Percentiles rank a stretch among this genome's conserved stretches.
Evolutionary conservation across 2,113 vertebrate species (phyloP).

Genomic region (Heloderma charlesbogerti): DNA sequence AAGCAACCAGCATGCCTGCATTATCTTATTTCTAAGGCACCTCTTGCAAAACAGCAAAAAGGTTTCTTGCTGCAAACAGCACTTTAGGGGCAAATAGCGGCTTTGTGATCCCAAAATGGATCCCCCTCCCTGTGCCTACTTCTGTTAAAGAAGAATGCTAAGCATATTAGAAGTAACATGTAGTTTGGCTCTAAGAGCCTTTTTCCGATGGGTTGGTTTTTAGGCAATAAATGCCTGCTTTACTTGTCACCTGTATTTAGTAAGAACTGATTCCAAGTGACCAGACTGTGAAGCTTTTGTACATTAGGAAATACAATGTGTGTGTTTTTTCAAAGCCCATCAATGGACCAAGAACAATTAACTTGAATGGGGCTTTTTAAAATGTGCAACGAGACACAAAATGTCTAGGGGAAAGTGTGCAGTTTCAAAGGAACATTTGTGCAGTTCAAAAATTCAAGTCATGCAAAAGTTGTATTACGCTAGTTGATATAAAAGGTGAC

Average conservation of each 20-base stretch:
- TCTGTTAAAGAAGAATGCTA: neutral
- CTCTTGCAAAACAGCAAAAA: conserved; percentile 24
- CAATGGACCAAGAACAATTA: no score
- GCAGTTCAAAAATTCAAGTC: no score
- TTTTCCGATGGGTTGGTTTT: neutral
- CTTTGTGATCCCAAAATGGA: neutral
- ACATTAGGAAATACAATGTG: neutral
- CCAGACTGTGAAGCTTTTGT: neutral
- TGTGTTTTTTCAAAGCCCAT: no score
- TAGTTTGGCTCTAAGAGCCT: neutral
- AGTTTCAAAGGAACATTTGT: no score
- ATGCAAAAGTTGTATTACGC: no score
- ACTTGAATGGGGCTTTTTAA: no score
- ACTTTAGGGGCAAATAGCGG: neutral
- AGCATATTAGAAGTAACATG: neutral
- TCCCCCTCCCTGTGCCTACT: neutral
- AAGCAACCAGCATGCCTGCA: neutral
- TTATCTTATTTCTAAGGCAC: conserved; percentile 6
- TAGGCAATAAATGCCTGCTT: neutral
- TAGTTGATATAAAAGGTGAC: no score
- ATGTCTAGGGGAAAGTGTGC: no score
- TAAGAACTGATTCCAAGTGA: neutral
- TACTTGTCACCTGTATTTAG: neutral
- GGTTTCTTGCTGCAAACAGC: conserved; percentile 11
- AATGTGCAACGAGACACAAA: no score